phyloP scores from a whole-genome alignment of 2,113 vertebrate genomes.

The Apteryx owenii region DNA sequence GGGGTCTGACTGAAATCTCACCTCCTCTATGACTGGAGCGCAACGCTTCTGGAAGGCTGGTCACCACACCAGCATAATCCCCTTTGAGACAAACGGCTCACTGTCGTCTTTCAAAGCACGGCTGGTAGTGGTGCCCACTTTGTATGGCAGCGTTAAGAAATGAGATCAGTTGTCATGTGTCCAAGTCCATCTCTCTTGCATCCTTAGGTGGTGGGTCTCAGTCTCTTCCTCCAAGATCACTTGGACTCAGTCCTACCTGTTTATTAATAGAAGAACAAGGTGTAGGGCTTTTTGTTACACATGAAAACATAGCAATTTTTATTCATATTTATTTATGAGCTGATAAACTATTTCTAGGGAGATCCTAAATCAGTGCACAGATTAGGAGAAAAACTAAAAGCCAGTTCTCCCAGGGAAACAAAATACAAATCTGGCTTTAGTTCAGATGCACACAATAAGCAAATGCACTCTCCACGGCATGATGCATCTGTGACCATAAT shows the following conservation, averaged over 20 bases:
- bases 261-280: neutral
- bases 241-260: neutral
- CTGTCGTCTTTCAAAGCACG: too few relatives aligned
- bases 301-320: neutral
- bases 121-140: too few relatives aligned
- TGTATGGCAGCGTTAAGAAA: too few relatives aligned
- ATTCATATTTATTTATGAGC: neutral
- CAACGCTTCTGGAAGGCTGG: neutral
- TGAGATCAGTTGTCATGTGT: too few relatives aligned
- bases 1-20: neutral
- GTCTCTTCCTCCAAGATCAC: neutral
- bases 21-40: accelerated
- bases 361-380: neutral
- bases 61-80: too few relatives aligned
- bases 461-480: neutral
- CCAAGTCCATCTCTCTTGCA: neutral
- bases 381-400: neutral
- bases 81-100: too few relatives aligned
- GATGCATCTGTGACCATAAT: neutral
- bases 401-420: neutral
- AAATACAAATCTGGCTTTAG: neutral
- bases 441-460: neutral
- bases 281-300: neutral
- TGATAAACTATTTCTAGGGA: neutral
- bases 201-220: neutral